Base-by-base conservation (phyloP, 2,888 invertebrate genomes). In the Catocala sponsa region DNA sequence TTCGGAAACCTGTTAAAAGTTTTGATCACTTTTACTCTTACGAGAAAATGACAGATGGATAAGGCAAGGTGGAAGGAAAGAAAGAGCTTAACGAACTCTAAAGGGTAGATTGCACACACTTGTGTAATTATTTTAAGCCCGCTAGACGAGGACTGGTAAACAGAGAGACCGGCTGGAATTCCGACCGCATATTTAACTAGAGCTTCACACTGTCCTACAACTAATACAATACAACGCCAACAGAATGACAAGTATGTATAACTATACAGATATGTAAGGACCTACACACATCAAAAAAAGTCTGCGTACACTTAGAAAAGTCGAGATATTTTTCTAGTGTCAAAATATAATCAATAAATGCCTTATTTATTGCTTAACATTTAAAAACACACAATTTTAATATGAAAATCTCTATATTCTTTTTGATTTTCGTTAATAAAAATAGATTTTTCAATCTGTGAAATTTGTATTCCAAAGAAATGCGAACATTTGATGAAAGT, bases 61-160 rank as follows among this genome's bases (percentile, higher is more conserved):
- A 77, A 76, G 74, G 70, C 71, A 78, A 78, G 77, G 71, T 77
- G 61, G 68, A 78, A 80, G 73, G 74, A 81, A 72, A 74, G 59
- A 55, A 66, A 64, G 71, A 65, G 84, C 76, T 80, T 87, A 89
- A 86, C 79, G 88, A 90, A 86, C 89, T 87, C 70, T 75, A 75
- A 79, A 83, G 87, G 87, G 87, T 84, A 81, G 84, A 78, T 82
- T 78, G 74, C 70, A 64, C 82, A 83, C 92, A 94, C 93, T 93
- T 92, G 91, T 91, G 88, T 92, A 91, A 92, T 93, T 92, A 94
- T 92, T 92, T 91, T 91, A 90, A 92, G 92, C 88, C 76, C 82
- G 81, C 87, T 89, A 88, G 88, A 88, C 85, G 84, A 83, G 75
- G 78, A 85, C 86, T 82, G 74, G 86, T 85, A 88, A 89, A 91